Evolutionary conservation across 2,113 vertebrate species (phyloP).

Genomic region (Melanocharis versteri): DNA sequence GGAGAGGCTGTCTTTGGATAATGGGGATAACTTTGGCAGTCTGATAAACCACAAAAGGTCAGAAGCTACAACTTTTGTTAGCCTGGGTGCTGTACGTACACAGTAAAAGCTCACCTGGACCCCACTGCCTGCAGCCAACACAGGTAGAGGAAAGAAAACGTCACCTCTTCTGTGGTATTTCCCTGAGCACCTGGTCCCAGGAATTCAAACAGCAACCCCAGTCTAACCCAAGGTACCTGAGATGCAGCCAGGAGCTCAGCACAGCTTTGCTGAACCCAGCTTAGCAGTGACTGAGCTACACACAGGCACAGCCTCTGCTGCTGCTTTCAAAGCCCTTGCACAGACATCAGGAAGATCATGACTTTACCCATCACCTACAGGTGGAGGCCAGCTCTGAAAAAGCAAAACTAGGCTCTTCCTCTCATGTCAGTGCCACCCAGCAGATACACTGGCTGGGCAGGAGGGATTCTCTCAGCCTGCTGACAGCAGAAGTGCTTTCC

Average conservation of each 20-base stretch:
- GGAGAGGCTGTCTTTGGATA: neutral
- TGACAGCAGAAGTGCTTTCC: neutral
- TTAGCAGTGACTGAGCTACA: neutral
- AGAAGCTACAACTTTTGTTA: neutral
- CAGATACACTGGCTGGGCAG: neutral
- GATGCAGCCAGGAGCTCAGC: neutral
- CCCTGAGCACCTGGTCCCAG: too few species aligned
- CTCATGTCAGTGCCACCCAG: neutral
- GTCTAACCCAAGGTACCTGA: neutral
- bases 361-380: neutral
- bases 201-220: neutral
- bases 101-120: neutral
- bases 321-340: neutral
- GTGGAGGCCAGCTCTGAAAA: neutral
- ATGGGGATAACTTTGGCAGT: neutral
- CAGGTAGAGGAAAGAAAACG: neutral
- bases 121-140: neutral
- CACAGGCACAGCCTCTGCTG: neutral
- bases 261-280: neutral
- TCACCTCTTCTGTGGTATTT: rapidly evolving
- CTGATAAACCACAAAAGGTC: neutral
- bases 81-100: rapidly evolving
- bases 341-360: neutral
- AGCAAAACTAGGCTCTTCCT: neutral
- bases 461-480: neutral